Base-by-base conservation (phyloP, 2,113 vertebrate species). In the Malurus elegans region DNA sequence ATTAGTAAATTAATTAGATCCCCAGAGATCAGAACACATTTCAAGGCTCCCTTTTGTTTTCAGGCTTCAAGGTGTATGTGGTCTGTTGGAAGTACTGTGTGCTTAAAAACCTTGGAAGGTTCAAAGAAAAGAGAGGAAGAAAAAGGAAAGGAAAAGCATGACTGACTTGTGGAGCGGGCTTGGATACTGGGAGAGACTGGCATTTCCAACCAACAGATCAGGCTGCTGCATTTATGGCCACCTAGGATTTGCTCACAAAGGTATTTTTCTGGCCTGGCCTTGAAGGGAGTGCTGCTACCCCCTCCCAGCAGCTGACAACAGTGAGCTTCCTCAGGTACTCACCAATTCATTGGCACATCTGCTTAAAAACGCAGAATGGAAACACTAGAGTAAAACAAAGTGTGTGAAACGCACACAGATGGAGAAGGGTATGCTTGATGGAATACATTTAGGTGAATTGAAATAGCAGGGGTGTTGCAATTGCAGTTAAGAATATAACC, bases 1-100 rank as follows among this genome's bases (percentile, higher is more conserved):
- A 96, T 88, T 84, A 95, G 87, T 86, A 95, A 90, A 97, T 88
- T 96, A 96, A 96, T 97, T 96, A 97, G 94, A 88, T 95, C 93
- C 89, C 96, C 60, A 74, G 95, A 90, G 94, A 96, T 67, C 50
- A 70, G 74, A 93, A 96, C 64, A 76, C 19, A 86, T 95, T 95
- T 95, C 87, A 94, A 93, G 64, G 74, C 56, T 94, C 31, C 51
- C 90, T 88, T 95, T 94, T 79, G 66, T 88, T 94, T 95, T 79
- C 92, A 92, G 82, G 48, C 79, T 96, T 93, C 93, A 95, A 95
- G 92, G 90, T 93, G 60, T 85, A 45, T 0, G 6, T 80, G 60
- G 57, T n/a, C 34, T 92, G 21, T 80, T 94, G 90, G 64, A 95
- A 94, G 82, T 56, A 86, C 50, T 60, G 19, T 3, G 6, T 40